These are phyloP conservation scores for Galerucella pusilla DNA, from an alignment of 2,888 invertebrate species.

Conservation along the genomic window DNA sequence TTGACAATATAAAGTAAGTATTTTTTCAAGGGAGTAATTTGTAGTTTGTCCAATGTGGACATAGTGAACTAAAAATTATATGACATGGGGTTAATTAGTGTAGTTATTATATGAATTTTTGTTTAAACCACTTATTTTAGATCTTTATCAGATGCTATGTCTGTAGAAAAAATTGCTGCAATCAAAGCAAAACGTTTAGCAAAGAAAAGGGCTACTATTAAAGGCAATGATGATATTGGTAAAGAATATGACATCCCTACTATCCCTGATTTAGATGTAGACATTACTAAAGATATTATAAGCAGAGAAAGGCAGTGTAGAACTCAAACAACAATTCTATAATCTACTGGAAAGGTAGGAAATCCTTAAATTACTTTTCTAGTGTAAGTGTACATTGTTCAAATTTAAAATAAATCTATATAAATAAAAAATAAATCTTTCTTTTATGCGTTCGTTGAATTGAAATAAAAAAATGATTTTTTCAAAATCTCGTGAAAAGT, in stretches of 20 bases:
- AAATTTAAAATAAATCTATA: no score
- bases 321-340: conserved; percentile 93
- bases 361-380: background rate
- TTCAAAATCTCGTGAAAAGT: no score
- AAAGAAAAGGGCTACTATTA: conserved; percentile 95
- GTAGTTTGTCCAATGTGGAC: background rate
- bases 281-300: conserved; percentile 96
- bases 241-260: conserved; percentile 88
- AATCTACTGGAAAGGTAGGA: conserved; percentile 89
- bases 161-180: conserved; percentile 97
- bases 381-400: background rate
- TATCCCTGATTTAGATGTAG: conserved; percentile 93
- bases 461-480: no score
- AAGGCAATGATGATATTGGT: conserved; percentile 90
- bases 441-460: no score
- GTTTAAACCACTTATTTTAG: conserved; percentile 64
- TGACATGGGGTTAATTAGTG: no score
- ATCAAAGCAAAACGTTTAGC: conserved; percentile 97
- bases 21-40: background rate
- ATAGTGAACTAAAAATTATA: no score
- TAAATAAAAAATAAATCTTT: no score
- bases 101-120: no score
- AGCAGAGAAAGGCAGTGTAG: conserved; percentile 96
- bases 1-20: conserved; percentile 86
- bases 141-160: conserved; percentile 96